Base-by-base conservation (phyloP, 2,797 vertebrate genomes). In the Paguma larvata region DNA sequence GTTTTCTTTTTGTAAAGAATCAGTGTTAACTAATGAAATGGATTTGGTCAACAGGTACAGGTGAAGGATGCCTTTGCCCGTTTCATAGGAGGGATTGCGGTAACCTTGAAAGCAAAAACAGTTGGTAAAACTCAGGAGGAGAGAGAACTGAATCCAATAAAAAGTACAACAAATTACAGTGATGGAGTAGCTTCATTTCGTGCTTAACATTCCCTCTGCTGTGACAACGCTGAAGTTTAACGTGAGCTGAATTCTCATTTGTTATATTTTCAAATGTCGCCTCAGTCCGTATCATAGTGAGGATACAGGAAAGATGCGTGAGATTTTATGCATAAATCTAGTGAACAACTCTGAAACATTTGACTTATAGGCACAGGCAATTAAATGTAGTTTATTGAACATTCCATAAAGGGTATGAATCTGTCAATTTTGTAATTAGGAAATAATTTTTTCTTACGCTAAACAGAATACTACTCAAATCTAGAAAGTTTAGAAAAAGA, bases 211-310 rank as follows among this genome's bases (percentile, higher is more conserved):
- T 75, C 34, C 82, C 32, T 51, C 80, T 19, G 38, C 27, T 48
- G 56, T 67, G 53, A 65, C 73, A 90, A 67, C 14, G 4, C 73
- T 96, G 65, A 82, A 96, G 73, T 90, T 85, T 90, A 73, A 93
- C 0, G 4, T 67, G 38, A 90, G 46, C 32, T 65, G 2, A 86
- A 86, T 90, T 80, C 73, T 72, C 63, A 38, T 80, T 38, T 80
- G 34, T 41, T 67, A 10, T 10, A 12, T 72, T 85, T 96, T 65
- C 80, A 51, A 79, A 38, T 48, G 65, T 44, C 10, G 2, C 41
- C 30, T 70, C 32, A 44, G 3, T 65, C 86, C 72, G 44, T 79
- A 27, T 79, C 23, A 30, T 23, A 70, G 41, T 11, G 19, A n/a
- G 3, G 23, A 10, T 48, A 13, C 6, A 67, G 0, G 23, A 53